Evolutionary conservation across 2,113 vertebrate genomes (phyloP).

Genomic region (Saccopteryx leptura): DNA sequence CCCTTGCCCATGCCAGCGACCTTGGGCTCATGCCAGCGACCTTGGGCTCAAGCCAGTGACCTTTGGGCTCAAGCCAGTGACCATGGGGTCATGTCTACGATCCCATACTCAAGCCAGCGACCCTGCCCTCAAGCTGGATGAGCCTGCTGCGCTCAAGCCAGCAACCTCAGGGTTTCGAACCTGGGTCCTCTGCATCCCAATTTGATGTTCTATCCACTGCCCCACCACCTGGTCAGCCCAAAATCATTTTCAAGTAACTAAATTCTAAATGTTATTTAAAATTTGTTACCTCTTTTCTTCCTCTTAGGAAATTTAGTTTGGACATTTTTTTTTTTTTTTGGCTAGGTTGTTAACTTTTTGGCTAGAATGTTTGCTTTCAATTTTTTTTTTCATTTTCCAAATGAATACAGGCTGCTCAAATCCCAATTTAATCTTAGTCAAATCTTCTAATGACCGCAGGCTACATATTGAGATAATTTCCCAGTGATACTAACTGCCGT

Average conservation of each 20-base stretch:
- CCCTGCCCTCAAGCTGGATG: no score
- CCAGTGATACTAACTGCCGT: slow-evolving; percentile 21
- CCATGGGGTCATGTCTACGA: no score
- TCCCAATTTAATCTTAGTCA: slow-evolving; percentile 64
- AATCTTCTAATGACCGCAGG: slow-evolving; percentile 51
- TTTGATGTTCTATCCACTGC: no score
- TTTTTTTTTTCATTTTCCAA: slow-evolving; percentile 50
- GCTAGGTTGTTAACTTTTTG: not conserved
- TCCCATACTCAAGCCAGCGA: no score
- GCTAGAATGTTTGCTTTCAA: slow-evolving; percentile 11
- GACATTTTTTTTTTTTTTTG: not conserved
- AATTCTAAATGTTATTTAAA: not conserved
- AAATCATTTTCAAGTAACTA: slow-evolving; percentile 27
- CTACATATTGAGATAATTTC: slow-evolving; percentile 69
- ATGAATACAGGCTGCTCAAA: slow-evolving; percentile 50
- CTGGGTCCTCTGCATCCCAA: no score
- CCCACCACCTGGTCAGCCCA: no score
- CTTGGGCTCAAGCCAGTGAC: no score
- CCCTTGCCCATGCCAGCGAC: no score
- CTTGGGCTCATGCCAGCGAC: no score
- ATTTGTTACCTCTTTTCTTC: not conserved
- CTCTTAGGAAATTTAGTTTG: slow-evolving; percentile 30
- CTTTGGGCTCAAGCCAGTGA: no score
- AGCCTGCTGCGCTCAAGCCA: no score
- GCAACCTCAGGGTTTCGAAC: no score